Evolutionary conservation across 2,113 vertebrate species (phyloP), one percentile per base, ranked within the genome.

Genomic region (Thunnus thynnus): DNA sequence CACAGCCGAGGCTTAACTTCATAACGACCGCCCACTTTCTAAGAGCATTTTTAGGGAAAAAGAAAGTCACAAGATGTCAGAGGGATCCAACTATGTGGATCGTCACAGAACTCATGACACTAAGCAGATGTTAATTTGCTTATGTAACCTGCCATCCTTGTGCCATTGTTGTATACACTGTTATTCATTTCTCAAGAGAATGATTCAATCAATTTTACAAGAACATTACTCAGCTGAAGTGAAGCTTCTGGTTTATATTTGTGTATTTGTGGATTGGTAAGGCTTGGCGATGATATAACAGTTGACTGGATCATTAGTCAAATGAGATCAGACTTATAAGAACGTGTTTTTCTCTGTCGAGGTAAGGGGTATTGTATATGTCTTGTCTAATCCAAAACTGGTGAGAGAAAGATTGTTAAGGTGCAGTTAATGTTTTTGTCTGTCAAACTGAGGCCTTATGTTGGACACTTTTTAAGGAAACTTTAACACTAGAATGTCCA

Each of bases 111-210:
- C 62, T 69, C 5, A 11, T 60, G 71, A 89, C 17, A 18, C 52
- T 80, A 47, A 76, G n/a, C 86, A 94, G 84, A 91, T 88, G 82
- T 56, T 77, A 16, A 84, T 87, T 79, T 78, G 9, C 82, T 92
- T 88, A 89, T 76, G 32, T 88, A 90, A 89, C 80, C 47, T 36
- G 18, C 27, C 14, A 4, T 76, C 54, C 36, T 25, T 65, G 65
- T 69, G 77, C 61, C 60, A 66, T 87, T 66, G 44, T 75, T 81
- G 72, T 68, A 67, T 65, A 67, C 50, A 16, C 20, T 50, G 13
- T 66, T 68, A 86, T 64, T 85, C 54, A 54, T 84, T 88, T 85
- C 17, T 71, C 17, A 75, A 83, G 50, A 70, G 80, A 63, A 64
- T 71, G 20, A 84, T 79, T 88, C 41, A 51, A 5, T 76, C 13